Conservation (phyloP, 2,113 vertebrate genomes). For the Chelonoidis abingdonii region DNA sequence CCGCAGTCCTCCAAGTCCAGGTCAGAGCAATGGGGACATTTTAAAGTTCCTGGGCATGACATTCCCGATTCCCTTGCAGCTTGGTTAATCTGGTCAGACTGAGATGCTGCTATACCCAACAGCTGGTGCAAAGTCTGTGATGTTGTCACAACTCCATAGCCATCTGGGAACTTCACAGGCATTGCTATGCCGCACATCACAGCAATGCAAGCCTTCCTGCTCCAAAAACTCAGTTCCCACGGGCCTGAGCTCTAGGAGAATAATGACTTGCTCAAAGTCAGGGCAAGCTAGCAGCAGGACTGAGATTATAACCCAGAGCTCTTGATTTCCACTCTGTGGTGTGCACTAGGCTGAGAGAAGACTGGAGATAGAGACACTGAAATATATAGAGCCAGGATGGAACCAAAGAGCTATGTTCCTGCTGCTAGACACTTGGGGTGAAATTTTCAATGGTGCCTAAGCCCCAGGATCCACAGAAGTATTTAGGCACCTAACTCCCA, state of each 20-base stretch:
- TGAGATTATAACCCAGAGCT: neutral
- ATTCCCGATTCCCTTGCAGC: neutral
- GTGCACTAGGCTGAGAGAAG: neutral
- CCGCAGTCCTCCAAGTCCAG: neutral
- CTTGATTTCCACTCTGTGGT: neutral
- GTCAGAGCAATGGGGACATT: neutral
- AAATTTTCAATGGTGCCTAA: too few relatives aligned
- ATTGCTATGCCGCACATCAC: too few relatives aligned
- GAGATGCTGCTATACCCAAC: neutral
- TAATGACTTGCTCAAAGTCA: neutral
- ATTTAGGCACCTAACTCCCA: too few relatives aligned
- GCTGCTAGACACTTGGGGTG: too few relatives aligned
- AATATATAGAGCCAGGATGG: too few relatives aligned
- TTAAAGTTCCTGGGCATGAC: neutral
- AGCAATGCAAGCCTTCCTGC: neutral
- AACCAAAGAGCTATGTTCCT: too few relatives aligned
- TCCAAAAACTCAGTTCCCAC: neutral
- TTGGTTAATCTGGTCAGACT: neutral
- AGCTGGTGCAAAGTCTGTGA: neutral
- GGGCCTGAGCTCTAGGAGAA: neutral
- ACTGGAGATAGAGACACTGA: too few relatives aligned
- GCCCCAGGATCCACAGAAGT: too few relatives aligned
- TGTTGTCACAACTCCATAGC: neutral
- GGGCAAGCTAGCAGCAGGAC: neutral
- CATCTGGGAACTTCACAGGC: neutral